A percentile compares a stretch with the other conserved stretches of the same genome.
phyloP scores from a whole-genome alignment of 2,797 vertebrate species.

The Otolemur crassicaudatus region DNA sequence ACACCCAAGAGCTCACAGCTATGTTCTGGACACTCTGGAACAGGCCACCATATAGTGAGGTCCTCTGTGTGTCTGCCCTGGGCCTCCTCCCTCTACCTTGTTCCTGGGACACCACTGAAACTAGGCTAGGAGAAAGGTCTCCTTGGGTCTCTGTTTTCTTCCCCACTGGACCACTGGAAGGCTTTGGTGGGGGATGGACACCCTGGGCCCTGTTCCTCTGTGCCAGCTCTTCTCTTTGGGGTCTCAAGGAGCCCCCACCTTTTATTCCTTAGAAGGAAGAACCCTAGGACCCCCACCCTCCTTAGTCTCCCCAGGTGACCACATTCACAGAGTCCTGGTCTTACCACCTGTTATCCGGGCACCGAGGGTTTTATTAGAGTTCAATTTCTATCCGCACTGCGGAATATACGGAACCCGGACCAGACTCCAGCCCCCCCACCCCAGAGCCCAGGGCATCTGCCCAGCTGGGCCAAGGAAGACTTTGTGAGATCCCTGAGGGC shows the following conservation, averaged over 20 bases:
- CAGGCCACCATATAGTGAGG: neutral
- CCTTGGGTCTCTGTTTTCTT: neutral
- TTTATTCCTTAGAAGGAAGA: neutral
- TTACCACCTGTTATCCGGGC: conserved; percentile 67
- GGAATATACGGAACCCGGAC: conserved; percentile 65
- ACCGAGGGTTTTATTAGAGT: conserved; percentile 80
- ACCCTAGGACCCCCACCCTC: neutral
- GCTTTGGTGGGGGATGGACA: neutral
- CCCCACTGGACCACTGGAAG: neutral
- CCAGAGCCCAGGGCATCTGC: conserved; percentile 73
- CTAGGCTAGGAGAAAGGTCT: neutral
- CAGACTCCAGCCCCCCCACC: conserved; percentile 71
- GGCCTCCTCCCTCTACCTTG: neutral
- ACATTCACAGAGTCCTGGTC: conserved; percentile 49
- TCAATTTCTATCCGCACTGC: conserved; percentile 83
- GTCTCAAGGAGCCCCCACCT: neutral
- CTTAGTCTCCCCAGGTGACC: neutral
- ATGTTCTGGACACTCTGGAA: neutral
- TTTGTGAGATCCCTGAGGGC: conserved; percentile 83
- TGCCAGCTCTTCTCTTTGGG: neutral
- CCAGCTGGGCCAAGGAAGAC: conserved; percentile 82
- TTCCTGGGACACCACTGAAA: neutral
- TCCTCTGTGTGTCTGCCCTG: neutral
- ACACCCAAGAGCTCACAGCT: neutral
- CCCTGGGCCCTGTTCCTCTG: neutral